Base-by-base conservation (phyloP, 2,797 vertebrate genomes). In the Smutsia gigantea region DNA sequence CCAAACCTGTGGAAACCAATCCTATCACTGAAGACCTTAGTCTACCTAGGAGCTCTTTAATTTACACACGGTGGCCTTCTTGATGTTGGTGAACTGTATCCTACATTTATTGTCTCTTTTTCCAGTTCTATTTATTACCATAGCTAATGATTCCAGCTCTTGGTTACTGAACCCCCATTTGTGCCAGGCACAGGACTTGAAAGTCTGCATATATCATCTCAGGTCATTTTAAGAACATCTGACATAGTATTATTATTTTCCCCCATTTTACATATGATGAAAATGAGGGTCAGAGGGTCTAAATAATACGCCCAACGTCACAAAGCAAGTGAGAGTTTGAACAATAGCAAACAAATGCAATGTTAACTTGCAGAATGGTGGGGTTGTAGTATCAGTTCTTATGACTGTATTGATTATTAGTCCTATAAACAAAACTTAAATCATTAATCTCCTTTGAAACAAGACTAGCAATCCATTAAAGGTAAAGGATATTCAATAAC, bases 231-330 rank as follows among this genome's bases (percentile, higher is more conserved):
- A 87, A 75, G 25, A 51, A 42, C 8, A 88, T 84, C 39, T 91
- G 39, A 71, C 4, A 2, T 55, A 12, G 5, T 79, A 42, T 84
- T 89, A 51, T 90, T 37, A 77, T 92, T 69, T 61, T 53, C 4
- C 1, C 68, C 59, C 9, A 27, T 18, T 77, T 94, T 83, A 68
- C 10, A 94, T 71, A 37, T 1, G 4, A 87, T 83, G 19, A 34
- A 96, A 21, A 19, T 64, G 29, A 97, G 29, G n/a, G 57, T 96
- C 39, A 29, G 53, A 95, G 25, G 95, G 14, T 15, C 18, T 95
- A 74, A 81, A 34, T 39, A 78, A 49, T 59, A 68, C 39, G 4
- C 7, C 9, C 59, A 81, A 72, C 64, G 14, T 57, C 66, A 82
- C 18, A 1, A 95, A 75, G 21, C 49, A 97, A 74, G 21, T 53